Conservation (phyloP, 2,797 vertebrate genomes). For the Mus minutoides region DNA sequence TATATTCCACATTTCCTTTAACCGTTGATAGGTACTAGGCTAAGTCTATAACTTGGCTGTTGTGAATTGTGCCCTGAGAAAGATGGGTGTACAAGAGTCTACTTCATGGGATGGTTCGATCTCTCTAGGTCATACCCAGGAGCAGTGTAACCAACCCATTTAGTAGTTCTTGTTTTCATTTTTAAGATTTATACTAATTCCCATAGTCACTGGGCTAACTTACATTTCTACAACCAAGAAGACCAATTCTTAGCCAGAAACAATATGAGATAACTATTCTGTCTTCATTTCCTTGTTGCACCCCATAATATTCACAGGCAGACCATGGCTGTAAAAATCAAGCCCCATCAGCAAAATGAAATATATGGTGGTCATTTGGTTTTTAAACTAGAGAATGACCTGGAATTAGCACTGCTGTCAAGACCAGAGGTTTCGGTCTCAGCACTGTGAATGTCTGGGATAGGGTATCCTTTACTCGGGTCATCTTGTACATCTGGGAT, state of each 20-base stretch:
- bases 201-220: not conserved
- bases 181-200: not conserved
- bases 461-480: not conserved
- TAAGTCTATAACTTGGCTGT: not conserved
- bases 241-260: slow-evolving; percentile 16
- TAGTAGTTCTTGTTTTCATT: not conserved
- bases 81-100: not conserved
- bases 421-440: not conserved
- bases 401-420: not conserved
- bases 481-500: not conserved
- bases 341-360: not conserved
- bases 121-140: not conserved
- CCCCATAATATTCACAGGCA: not conserved
- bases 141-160: not conserved
- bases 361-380: not conserved
- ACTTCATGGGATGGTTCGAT: not conserved
- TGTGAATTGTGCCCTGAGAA: not conserved
- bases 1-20: not conserved
- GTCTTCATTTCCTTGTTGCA: not conserved
- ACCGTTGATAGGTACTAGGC: not conserved
- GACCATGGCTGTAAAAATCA: not conserved
- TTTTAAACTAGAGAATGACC: not conserved
- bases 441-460: not conserved
- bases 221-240: not conserved
- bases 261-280: not conserved